Conservation (phyloP, 2,888 invertebrate genomes). For the Ochropleura plecta region DNA sequence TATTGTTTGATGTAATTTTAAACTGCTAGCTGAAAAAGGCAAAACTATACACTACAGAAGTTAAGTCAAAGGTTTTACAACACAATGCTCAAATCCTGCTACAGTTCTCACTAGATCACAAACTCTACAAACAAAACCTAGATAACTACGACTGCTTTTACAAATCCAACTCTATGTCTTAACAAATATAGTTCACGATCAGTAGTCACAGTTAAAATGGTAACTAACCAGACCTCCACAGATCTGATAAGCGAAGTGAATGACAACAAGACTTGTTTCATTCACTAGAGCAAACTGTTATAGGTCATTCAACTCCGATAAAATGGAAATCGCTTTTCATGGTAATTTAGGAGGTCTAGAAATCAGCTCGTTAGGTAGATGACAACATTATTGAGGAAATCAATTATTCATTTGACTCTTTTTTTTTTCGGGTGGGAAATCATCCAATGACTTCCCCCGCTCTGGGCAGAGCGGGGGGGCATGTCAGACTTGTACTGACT, state of each 20-base stretch:
- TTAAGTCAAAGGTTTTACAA: slow-evolving; percentile 3
- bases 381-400: slow-evolving; percentile 20
- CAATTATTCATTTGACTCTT: background rate
- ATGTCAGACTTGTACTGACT: too few species aligned
- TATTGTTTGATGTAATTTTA: background rate
- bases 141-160: background rate
- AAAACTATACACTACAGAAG: background rate
- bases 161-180: background rate
- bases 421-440: too few species aligned
- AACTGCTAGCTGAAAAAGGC: background rate
- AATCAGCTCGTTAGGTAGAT: slow-evolving; percentile 9
- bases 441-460: too few species aligned
- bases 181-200: background rate
- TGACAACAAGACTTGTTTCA: slow-evolving; percentile 48
- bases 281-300: slow-evolving; percentile 38
- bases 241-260: slow-evolving; percentile 45
- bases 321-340: slow-evolving; percentile 50
- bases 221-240: background rate
- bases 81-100: slow-evolving; percentile 39
- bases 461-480: too few species aligned
- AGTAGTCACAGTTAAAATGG: background rate
- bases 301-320: slow-evolving; percentile 51
- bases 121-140: slow-evolving; percentile 7
- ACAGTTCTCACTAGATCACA: slow-evolving; percentile 39
- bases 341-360: slow-evolving; percentile 30